Base-by-base conservation (phyloP, 2,888 invertebrate genomes). In the Iphiclides podalirius region DNA sequence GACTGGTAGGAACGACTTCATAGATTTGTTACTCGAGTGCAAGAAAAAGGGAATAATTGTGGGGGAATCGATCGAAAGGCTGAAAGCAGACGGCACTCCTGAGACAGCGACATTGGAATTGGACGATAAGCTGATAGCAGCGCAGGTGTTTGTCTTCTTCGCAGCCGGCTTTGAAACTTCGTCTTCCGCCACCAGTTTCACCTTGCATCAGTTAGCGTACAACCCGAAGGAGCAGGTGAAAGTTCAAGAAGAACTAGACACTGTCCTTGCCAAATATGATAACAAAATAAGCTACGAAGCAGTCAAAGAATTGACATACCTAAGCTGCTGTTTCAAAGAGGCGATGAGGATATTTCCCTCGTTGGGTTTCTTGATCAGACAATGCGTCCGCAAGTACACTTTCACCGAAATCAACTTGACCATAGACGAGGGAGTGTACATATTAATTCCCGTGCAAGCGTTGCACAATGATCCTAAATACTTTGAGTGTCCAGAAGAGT, bases 391-490 rank as follows among this genome's bases (percentile, higher is more conserved):
- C 17, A 52, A 53, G 2, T 66, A 60, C 33, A 36, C 57, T 0
- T 58, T 70, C 12, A 58, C 64, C 0, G 67, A 62, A 9, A 53
- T 60, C 0, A 31, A 62, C 37, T 38, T 70, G 13, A 63, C 59
- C 0, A 61, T 71, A 11, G 66, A 64, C 13, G 54, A 57, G 42
- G 64, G 60, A 2, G 60, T 67, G 2, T 41, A 20, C 1, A 42
- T 69, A 3, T 8, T 67, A 6, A 57, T 71, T 15, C 63, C 68
- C 0, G 40, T 61, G 9, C 63, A 66, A 40, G 66, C 64, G 0
- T 47, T 71, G 36, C 70, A 69, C 9, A 61, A 60, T 36, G 71
- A 71, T 36, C 60, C 62, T 31, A 57, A 59, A 23, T 66, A 64
- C 44, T 71, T 64, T 44, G 55, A 59, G 1, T 52, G 59, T 0